phyloP scores from a whole-genome alignment of 2,888 invertebrate genomes.

The Laothoe populi region DNA sequence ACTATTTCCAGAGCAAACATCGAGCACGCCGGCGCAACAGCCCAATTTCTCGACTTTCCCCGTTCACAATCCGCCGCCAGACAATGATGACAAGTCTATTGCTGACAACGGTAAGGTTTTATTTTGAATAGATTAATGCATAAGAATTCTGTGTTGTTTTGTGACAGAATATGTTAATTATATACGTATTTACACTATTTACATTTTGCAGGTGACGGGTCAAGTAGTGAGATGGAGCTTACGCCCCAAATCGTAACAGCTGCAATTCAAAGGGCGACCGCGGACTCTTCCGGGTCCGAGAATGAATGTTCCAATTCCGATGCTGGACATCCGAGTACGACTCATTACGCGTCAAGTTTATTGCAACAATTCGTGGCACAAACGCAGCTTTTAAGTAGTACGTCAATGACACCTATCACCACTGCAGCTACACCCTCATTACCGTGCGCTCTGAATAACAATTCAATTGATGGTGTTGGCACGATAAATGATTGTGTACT shows the following conservation, averaged over 20 bases:
- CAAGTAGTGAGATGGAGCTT: conserved; percentile 90
- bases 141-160: conserved; percentile 8
- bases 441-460: conserved; percentile 57
- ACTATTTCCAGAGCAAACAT: conserved; percentile 89
- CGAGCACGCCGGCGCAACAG: conserved; percentile 84
- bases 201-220: conserved; percentile 82
- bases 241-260: conserved; percentile 90
- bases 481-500: conserved; percentile 71
- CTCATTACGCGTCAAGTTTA: conserved; percentile 89
- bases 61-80: conserved; percentile 69
- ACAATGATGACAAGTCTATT: conserved; percentile 78
- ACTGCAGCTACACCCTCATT: conserved; percentile 54
- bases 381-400: conserved; percentile 88
- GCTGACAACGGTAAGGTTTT: conserved; percentile 72
- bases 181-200: conserved; percentile 25
- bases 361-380: conserved; percentile 93
- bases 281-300: conserved; percentile 89
- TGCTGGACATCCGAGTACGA: conserved; percentile 80
- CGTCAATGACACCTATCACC: conserved; percentile 65
- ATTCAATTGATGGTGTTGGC: conserved; percentile 64
- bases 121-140: conserved; percentile 5
- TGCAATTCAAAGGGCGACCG: conserved; percentile 89
- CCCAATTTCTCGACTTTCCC: conserved; percentile 84
- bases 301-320: conserved; percentile 86
- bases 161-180: conserved; percentile 7